A percentile compares a stretch with the other conserved stretches of the same genome.
Evolutionary conservation across 2,113 vertebrate species (phyloP).

Genomic region (human (Homo sapiens)): DNA sequence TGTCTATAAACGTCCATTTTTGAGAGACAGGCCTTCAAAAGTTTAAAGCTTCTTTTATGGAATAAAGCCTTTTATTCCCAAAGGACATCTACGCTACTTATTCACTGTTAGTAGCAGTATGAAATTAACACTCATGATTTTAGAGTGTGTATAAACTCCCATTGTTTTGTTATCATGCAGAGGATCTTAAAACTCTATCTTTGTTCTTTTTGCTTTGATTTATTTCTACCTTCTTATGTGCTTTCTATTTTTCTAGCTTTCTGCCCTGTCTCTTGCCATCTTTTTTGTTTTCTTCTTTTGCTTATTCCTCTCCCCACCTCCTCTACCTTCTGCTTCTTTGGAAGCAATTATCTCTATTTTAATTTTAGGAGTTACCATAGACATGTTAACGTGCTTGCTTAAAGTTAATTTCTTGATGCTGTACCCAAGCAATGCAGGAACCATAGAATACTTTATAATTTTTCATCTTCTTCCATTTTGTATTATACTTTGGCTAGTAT

Average conservation of each 20-base stretch:
- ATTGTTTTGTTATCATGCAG: neutral
- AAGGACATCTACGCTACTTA: neutral
- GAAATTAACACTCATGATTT: neutral
- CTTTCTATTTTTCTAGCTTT: neutral
- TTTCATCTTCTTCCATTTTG: neutral
- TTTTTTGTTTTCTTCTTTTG: neutral
- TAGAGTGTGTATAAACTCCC: neutral
- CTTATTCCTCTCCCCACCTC: neutral
- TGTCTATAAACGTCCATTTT: neutral
- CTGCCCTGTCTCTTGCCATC: neutral
- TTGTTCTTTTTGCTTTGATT: constrained; percentile 1
- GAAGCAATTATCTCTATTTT: neutral
- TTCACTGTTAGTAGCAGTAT: neutral
- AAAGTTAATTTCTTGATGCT: neutral
- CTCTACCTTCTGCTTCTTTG: neutral
- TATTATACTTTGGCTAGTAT: neutral
- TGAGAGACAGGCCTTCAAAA: neutral
- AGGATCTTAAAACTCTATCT: neutral
- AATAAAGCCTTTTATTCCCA: neutral
- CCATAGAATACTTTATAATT: neutral
- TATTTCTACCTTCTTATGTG: neutral
- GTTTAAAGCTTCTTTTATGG: neutral
- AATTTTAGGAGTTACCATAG: neutral
- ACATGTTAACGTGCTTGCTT: neutral
- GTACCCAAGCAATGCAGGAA: neutral